phyloP scores from a whole-genome alignment of 92 coral and sea anemone species.

The Desmophyllum pertusum region DNA sequence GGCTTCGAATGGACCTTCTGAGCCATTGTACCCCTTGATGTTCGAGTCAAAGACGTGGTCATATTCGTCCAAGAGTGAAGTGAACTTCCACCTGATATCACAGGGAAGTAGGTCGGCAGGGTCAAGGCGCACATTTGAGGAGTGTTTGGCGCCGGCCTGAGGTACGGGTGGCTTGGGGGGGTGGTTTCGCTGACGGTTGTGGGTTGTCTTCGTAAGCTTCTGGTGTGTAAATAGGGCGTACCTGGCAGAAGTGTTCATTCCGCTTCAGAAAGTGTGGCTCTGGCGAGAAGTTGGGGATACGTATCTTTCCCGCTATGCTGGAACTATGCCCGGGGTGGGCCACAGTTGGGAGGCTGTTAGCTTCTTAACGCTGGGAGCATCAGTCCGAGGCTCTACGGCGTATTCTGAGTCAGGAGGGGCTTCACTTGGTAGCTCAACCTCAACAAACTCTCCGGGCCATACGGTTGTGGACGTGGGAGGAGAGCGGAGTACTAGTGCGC shows the following conservation, averaged over 20 bases:
- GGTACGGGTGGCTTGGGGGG: slow-evolving; percentile 1
- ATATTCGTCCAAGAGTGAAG: slow-evolving; percentile 21
- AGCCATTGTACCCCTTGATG: slow-evolving; percentile 75
- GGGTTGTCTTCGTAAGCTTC: background rate
- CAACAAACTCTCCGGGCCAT: slow-evolving; percentile 68
- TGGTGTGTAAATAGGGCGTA: background rate
- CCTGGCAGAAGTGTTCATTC: slow-evolving; percentile 48
- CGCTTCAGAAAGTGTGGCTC: slow-evolving; percentile 59
- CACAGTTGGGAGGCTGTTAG: slow-evolving; percentile 41
- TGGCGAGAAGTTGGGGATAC: slow-evolving; percentile 62
- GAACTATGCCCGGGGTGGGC: slow-evolving; percentile 45
- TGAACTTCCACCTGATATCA: slow-evolving; percentile 27
- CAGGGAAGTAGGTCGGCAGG: slow-evolving; percentile 28
- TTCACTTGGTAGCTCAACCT: slow-evolving; percentile 50
- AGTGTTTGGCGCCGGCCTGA: slow-evolving; percentile 22
- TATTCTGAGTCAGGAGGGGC: slow-evolving; percentile 48
- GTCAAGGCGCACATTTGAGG: slow-evolving; percentile 17
- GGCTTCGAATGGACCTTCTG: slow-evolving; percentile 70
- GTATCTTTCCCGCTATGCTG: slow-evolving; percentile 53
- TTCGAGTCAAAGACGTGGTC: slow-evolving; percentile 50
- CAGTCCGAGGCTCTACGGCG: slow-evolving; percentile 61
- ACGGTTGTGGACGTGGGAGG: slow-evolving; percentile 39
- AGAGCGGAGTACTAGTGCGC: slow-evolving; percentile 38
- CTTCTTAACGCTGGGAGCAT: slow-evolving; percentile 42
- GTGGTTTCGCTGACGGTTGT: background rate